A percentile compares a stretch with the other conserved stretches of the same genome.
Evolutionary conservation across 2,888 invertebrate genomes (phyloP).

Genomic region (Tridacna crocea): DNA sequence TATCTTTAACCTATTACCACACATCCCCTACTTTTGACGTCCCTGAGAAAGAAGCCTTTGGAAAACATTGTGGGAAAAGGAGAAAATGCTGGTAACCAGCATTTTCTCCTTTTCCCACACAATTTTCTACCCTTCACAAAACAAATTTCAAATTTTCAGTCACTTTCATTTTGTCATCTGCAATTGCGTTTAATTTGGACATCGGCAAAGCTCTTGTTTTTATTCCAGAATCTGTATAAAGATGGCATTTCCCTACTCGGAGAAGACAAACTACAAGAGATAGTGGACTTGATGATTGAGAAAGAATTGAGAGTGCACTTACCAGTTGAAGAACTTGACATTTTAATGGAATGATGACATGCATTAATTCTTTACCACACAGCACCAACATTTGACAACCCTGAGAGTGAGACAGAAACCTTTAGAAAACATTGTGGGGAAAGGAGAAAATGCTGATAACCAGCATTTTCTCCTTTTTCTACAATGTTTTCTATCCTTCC

Average conservation of each 20-base stretch:
- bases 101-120: not conserved
- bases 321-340: conserved; percentile 85
- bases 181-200: not conserved
- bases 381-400: not conserved
- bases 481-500: too few relatives aligned
- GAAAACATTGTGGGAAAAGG: too few relatives aligned
- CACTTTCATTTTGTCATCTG: too few relatives aligned
- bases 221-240: conserved; percentile 82
- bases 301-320: conserved; percentile 84
- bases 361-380: not conserved
- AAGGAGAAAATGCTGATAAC: too few relatives aligned
- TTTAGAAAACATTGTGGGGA: not conserved
- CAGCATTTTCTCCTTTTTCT: too few relatives aligned
- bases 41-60: too few relatives aligned
- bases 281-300: conserved; percentile 84
- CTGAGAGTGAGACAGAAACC: not conserved
- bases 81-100: too few relatives aligned
- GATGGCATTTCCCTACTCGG: conserved; percentile 82
- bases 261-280: conserved; percentile 81
- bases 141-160: too few relatives aligned
- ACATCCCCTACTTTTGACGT: too few relatives aligned
- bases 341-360: conserved; percentile 55
- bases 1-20: too few relatives aligned
- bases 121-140: not conserved
- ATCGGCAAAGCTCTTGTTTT: not conserved